A percentile compares a stretch with the other conserved stretches of the same genome.
Conservation (phyloP, 2,797 vertebrate species). For the Peromyscus attwateri region DNA sequence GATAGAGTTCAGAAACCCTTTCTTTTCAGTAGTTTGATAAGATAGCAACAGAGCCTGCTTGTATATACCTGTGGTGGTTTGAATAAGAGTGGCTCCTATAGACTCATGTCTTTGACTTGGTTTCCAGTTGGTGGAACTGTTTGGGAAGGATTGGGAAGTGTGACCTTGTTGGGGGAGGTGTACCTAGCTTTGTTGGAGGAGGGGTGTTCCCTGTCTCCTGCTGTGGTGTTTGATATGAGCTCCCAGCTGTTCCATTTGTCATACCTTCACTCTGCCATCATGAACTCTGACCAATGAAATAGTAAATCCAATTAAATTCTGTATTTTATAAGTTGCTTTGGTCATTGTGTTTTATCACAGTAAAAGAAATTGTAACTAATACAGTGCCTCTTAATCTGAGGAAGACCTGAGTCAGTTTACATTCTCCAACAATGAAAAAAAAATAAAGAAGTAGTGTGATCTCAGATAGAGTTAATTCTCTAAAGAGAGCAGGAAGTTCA, state of each 20-base stretch:
- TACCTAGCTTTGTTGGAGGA: background rate
- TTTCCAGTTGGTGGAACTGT: background rate
- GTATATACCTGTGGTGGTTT: background rate
- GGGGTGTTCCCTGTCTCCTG: background rate
- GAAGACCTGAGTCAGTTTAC: background rate
- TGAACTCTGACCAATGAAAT: too few species aligned
- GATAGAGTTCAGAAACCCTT: background rate
- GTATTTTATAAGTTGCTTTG: background rate
- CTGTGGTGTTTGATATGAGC: background rate
- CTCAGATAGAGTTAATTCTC: background rate
- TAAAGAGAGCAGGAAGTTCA: background rate
- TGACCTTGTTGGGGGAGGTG: background rate
- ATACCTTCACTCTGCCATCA: background rate
- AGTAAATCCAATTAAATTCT: background rate
- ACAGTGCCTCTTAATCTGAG: background rate
- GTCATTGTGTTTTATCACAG: background rate
- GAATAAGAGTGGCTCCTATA: background rate
- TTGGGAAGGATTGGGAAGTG: background rate
- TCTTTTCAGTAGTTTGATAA: background rate
- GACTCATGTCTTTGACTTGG: too few species aligned
- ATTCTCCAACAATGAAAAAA: background rate
- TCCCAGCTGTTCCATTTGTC: background rate
- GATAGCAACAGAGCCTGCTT: background rate
- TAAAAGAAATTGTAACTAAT: background rate
- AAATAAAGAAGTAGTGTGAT: background rate